Base-by-base conservation (phyloP, 2,888 invertebrate genomes). In the Coelopa pilipes region DNA sequence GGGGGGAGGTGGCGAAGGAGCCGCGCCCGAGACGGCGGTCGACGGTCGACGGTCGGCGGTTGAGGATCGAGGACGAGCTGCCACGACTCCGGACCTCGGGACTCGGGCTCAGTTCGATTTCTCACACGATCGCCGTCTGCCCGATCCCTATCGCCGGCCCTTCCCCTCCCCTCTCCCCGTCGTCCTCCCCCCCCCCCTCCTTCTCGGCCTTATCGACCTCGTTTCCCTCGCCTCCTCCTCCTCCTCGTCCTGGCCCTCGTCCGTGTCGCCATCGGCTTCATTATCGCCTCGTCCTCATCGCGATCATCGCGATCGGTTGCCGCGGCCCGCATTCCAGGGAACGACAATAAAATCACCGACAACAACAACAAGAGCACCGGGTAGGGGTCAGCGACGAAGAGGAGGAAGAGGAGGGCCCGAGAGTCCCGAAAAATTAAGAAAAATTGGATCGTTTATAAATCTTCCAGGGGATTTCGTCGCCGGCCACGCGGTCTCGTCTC, bases 241-340 rank as follows among this genome's bases (percentile, higher is more conserved):
- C 3, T 53, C n/a, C 3, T 53, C 53, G 10, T 15, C 3, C 53
- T 53, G 5, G n/a, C 4, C 53, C 53, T 53, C 53, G 10, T 53
- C n/a, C 53, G 3, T n/a, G 10, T 53, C 53, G 2, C 13, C 53
- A 53, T 53, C 53, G n/a, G 13, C 10, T 15, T 53, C n/a, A 15
- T 53, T n/a, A 53, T 53, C 53, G n/a, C 4, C 34, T 53, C 53
- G n/a, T 53, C n/a, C n/a, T 53, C 53, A 53, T 53, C 53, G n/a
- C 13, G 15, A 53, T 53, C 53, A 53, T 15, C 53, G 53, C 53
- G 34, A 34, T 34, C 34, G 34, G 2, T 34, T 34, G 53, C 53
- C 53, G 53, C 13, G 15, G 53, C 3, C n/a, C 53, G 53, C 46
- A 45, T 34, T 34, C 34, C 34, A 34, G 34, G 7, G 34, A 34